Conservation (phyloP, 2,888 invertebrate genomes). For the Cerastoderma edule region DNA sequence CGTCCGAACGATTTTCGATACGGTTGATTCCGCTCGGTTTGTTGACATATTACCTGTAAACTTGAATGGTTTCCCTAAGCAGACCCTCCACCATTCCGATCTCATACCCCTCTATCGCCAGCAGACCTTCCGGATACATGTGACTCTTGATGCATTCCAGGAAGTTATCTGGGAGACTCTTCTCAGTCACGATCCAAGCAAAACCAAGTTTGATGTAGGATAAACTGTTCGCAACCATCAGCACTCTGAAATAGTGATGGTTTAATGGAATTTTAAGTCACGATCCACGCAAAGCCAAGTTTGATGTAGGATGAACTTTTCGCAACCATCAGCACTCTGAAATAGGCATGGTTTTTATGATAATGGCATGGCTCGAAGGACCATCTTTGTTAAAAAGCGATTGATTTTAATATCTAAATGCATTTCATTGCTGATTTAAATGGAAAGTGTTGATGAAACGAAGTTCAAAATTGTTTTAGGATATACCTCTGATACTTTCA, state of each 20-base stretch:
- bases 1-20: too few species aligned
- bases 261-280: conserved; percentile 73
- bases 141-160: not conserved
- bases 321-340: conserved; percentile 60
- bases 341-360: too few species aligned
- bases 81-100: conserved; percentile 27
- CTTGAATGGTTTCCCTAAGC: conserved; percentile 20
- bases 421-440: too few species aligned
- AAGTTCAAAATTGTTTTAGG: too few species aligned
- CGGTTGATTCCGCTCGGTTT: too few species aligned
- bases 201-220: conserved; percentile 72
- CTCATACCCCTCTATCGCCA: conserved; percentile 65
- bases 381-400: too few species aligned
- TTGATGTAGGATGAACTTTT: conserved; percentile 65
- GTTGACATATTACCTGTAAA: conserved; percentile 27
- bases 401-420: too few species aligned
- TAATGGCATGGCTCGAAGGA: too few species aligned
- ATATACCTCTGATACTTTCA: too few species aligned
- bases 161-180: conserved; percentile 38
- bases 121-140: conserved; percentile 60
- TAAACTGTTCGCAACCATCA: conserved; percentile 62
- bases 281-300: conserved; percentile 79
- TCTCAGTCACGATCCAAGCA: conserved; percentile 78
- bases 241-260: too few species aligned
- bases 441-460: too few species aligned